Evolutionary conservation across 2,888 invertebrate genomes (phyloP).

Genomic region (Isotomurus palustris): DNA sequence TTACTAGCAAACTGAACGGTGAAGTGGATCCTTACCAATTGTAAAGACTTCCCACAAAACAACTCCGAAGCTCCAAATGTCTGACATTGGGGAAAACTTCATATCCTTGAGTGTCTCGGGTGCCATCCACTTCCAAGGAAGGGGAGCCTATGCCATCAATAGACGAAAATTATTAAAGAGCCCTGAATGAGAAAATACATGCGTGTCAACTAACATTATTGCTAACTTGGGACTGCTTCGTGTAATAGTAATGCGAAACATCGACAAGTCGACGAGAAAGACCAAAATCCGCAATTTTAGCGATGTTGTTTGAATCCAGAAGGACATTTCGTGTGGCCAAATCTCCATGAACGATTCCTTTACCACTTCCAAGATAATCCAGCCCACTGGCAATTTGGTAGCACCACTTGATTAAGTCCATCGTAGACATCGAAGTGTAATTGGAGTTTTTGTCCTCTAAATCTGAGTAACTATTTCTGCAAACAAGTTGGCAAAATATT

Average conservation of each 20-base stretch:
- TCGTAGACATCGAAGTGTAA: constrained; percentile 25
- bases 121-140: constrained; percentile 25
- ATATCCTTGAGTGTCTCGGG: constrained; percentile 30
- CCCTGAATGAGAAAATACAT: no score
- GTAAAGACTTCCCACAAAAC: constrained; percentile 30
- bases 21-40: constrained; percentile 8
- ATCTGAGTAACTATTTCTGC: no score
- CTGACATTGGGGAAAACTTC: constrained; percentile 33
- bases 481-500: no score
- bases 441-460: constrained; percentile 19
- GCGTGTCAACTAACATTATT: no score
- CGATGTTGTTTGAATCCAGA: constrained; percentile 19
- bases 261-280: constrained; percentile 32
- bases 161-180: neutral
- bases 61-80: constrained; percentile 24
- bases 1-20: no score
- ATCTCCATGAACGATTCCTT: constrained; percentile 13
- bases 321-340: constrained; percentile 32
- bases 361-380: neutral
- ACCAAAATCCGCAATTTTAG: constrained; percentile 38
- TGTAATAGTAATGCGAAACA: constrained; percentile 27
- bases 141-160: constrained; percentile 3
- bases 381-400: constrained; percentile 34
- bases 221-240: constrained; percentile 24
- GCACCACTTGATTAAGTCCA: constrained; percentile 34